Percentiles rank a stretch among this genome's conserved stretches.
Evolutionary conservation across 2,113 vertebrate genomes (phyloP).

Genomic region (Poeciliopsis turrubarensis): DNA sequence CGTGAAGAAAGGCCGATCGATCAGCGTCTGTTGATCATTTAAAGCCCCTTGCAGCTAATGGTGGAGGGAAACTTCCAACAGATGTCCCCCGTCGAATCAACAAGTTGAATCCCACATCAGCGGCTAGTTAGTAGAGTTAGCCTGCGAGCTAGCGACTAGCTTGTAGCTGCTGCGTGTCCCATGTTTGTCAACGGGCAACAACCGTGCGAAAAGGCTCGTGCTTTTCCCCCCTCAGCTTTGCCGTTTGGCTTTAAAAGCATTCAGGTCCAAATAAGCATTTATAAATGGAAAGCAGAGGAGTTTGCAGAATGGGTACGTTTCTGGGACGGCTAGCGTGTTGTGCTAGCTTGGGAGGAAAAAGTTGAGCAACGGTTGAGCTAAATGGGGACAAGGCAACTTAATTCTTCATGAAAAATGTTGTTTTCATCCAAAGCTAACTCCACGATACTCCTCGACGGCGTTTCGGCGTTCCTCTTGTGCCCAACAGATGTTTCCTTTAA

Average conservation of each 20-base stretch:
- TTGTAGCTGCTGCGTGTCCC: conserved; percentile 62
- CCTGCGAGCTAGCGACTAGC: conserved; percentile 69
- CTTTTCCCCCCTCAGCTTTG: conserved; percentile 6
- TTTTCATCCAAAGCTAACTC: conserved; percentile 15
- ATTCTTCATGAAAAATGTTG: neutral
- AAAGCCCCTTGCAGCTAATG: conserved; percentile 38
- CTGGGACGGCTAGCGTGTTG: conserved; percentile 42
- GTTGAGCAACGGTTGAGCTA: conserved; percentile 54
- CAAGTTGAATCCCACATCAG: conserved; percentile 81
- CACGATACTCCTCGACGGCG: neutral
- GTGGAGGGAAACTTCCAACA: conserved; percentile 45
- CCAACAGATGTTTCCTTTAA: conserved; percentile 25
- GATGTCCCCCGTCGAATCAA: conserved; percentile 77
- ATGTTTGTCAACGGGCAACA: conserved; percentile 67
- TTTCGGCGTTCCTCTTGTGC: neutral
- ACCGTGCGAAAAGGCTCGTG: conserved; percentile 5
- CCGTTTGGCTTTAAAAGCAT: conserved; percentile 1
- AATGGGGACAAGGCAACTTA: conserved; percentile 16
- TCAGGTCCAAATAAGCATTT: neutral
- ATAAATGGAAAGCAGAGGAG: neutral
- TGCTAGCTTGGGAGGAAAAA: conserved; percentile 61
- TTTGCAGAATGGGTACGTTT: conserved; percentile 36
- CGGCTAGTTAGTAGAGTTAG: conserved; percentile 59
- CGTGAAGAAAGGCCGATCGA: conserved; percentile 23
- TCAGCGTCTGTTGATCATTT: conserved; percentile 75